A percentile compares a stretch with the other conserved stretches of the same genome.
These are phyloP conservation scores for Nemurella pictetii DNA, from an alignment of 2,888 invertebrate genomes.

Conservation along the genomic window DNA sequence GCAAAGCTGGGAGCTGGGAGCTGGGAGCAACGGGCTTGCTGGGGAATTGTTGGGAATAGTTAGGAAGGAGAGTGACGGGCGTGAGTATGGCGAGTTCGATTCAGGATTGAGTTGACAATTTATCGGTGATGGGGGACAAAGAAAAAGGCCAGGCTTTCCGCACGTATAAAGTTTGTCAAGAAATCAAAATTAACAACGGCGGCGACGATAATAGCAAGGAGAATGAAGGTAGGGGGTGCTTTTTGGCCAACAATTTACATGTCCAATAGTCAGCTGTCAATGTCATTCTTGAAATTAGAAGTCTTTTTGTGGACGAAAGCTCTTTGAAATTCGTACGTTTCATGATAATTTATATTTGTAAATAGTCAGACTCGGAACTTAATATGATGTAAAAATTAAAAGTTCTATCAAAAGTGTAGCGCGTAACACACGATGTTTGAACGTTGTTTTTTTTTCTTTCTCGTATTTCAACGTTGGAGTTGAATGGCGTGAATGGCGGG, in stretches of 20 bases:
- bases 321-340: neutral
- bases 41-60: no score
- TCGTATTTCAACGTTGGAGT: neutral
- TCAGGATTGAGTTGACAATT: neutral
- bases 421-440: no score
- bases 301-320: neutral
- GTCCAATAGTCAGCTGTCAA: no score
- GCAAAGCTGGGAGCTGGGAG: neutral
- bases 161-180: conserved; percentile 51
- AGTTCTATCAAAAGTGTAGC: no score
- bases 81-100: neutral
- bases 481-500: neutral
- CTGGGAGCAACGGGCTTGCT: neutral
- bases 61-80: neutral
- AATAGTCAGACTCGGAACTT: no score
- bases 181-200: conserved; percentile 48
- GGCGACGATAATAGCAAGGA: neutral
- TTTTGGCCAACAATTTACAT: no score
- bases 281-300: neutral
- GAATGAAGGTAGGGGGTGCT: neutral
- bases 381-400: no score
- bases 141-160: conserved; percentile 41
- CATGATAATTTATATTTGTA: no score
- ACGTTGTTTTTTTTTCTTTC: neutral
- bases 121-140: conserved; percentile 41